phyloP scores from a whole-genome alignment of 2,888 invertebrate genomes.

The Eupithecia inturbata region DNA sequence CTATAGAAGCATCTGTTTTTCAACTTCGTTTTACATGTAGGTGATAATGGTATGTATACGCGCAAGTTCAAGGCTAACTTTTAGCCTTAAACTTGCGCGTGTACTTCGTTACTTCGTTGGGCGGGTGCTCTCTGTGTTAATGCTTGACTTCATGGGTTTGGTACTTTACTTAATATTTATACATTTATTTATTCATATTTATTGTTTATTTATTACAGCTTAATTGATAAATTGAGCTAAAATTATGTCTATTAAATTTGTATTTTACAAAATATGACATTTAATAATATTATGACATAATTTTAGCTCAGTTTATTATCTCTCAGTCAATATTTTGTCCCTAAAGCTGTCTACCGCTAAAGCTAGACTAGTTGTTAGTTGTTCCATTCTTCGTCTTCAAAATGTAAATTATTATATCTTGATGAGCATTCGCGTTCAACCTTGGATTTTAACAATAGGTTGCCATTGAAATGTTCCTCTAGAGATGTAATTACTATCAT shows the following conservation, averaged over 20 bases:
- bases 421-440: slow-evolving; percentile 31
- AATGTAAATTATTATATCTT: background rate
- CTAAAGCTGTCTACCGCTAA: background rate
- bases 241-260: too few species aligned
- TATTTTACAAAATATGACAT: too few species aligned
- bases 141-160: background rate
- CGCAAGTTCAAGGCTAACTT: slow-evolving; percentile 33
- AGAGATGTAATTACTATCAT: slow-evolving; percentile 33
- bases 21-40: slow-evolving; percentile 21
- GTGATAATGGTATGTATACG: slow-evolving; percentile 33
- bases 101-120: background rate
- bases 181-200: background rate
- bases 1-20: background rate
- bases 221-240: too few species aligned
- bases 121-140: slow-evolving; percentile 5
- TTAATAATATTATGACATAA: background rate
- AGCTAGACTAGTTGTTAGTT: background rate
- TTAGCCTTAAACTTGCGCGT: too few species aligned
- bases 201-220: too few species aligned
- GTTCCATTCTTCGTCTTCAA: background rate
- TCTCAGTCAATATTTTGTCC: background rate
- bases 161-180: background rate
- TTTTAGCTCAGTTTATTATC: background rate
- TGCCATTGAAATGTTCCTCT: slow-evolving; percentile 28
- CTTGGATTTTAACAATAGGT: slow-evolving; percentile 42